These are phyloP conservation scores for Lepilemur septentrionalis DNA, from an alignment of 2,797 vertebrate genomes.

Conservation along the genomic window DNA sequence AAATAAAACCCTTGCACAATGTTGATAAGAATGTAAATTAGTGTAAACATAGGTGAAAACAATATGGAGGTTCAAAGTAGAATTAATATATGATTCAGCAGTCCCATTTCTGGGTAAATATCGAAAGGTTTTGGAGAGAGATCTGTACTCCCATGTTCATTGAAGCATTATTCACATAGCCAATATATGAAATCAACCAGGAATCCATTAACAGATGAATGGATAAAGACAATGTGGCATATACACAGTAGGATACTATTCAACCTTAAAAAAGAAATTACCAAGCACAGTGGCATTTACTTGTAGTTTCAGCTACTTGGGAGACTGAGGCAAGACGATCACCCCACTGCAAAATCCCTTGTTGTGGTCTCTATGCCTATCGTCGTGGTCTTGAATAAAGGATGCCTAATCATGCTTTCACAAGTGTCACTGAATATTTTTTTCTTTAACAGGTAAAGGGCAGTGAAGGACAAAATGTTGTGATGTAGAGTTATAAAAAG, in stretches of 20 bases:
- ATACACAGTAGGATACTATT: not conserved
- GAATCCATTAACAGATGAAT: not conserved
- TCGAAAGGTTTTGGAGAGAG: not conserved
- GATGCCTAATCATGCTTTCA: not conserved
- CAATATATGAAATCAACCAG: not conserved
- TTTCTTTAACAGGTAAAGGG: not conserved
- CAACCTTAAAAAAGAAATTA: no score
- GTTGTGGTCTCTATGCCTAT: not conserved
- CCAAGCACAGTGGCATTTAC: no score
- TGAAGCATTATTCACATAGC: not conserved
- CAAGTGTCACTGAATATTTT: not conserved
- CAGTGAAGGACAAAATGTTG: not conserved
- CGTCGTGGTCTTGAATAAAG: not conserved
- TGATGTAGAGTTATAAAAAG: not conserved
- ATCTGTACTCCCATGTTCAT: not conserved
- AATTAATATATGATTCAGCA: not conserved
- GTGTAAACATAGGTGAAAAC: not conserved
- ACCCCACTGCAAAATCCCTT: not conserved
- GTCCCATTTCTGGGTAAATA: no score
- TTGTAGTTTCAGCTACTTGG: no score
- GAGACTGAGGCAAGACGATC: not conserved
- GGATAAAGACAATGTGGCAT: not conserved
- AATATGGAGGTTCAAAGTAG: not conserved
- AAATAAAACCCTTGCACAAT: not conserved
- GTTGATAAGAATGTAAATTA: no score